These are phyloP conservation scores for Drosophila paramelanica DNA, from an alignment of 2,888 invertebrate genomes.

Conservation along the genomic window DNA sequence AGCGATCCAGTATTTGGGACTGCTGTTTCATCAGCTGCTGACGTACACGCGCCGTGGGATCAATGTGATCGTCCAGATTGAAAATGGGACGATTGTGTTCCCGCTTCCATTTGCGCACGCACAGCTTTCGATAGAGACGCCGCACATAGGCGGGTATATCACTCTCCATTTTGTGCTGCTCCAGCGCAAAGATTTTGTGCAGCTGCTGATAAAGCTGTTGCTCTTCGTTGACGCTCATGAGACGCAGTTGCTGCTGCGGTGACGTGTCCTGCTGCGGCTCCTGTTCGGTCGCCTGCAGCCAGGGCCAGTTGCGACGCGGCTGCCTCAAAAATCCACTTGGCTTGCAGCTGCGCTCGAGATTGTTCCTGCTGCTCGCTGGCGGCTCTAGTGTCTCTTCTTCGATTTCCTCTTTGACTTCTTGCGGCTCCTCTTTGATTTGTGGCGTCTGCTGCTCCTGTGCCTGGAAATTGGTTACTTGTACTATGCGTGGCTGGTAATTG, in stretches of 20 bases:
- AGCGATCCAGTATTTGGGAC: conserved; percentile 82
- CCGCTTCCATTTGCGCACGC: conserved; percentile 87
- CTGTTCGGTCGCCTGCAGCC: conserved; percentile 81
- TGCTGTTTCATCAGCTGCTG: conserved; percentile 37
- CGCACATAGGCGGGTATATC: conserved; percentile 82
- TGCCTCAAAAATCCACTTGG: conserved; percentile 84
- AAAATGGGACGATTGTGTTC: conserved; percentile 86
- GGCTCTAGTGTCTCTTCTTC: conserved; percentile 33
- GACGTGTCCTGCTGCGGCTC: conserved; percentile 23
- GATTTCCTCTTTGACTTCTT: conserved; percentile 41
- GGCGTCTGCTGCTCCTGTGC: conserved; percentile 42
- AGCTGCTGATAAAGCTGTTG: conserved; percentile 78
- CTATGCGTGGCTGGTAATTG: conserved; percentile 82
- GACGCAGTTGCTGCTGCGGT: conserved; percentile 56
- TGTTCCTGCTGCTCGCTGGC: conserved; percentile 1
- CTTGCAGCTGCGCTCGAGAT: conserved; percentile 72
- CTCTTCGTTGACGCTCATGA: conserved; percentile 83
- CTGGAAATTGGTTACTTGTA: conserved; percentile 84
- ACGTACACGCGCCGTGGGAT: conserved; percentile 47
- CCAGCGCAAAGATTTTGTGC: conserved; percentile 71
- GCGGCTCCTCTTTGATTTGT: conserved; percentile 62
- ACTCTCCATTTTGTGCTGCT: conserved; percentile 64
- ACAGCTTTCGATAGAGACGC: conserved; percentile 87
- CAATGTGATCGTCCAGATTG: conserved; percentile 86
- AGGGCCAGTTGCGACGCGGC: conserved; percentile 85